Evolutionary conservation across 2,888 invertebrate genomes (phyloP).

Genomic region (Tupiocoris notatus): DNA sequence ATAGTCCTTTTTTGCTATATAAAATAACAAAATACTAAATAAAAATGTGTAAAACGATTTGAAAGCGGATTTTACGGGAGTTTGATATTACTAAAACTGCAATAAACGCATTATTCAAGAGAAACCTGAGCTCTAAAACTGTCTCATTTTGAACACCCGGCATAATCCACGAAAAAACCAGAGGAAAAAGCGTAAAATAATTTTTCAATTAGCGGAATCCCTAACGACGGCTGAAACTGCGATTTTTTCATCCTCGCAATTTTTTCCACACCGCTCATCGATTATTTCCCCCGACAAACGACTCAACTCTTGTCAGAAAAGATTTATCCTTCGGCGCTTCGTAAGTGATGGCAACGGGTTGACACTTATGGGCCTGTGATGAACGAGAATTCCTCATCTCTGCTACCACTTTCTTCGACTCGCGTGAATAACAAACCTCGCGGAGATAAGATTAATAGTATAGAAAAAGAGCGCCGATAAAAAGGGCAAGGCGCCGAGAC

Average conservation of each 20-base stretch:
- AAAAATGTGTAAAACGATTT: too few species aligned
- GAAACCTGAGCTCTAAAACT: too few species aligned
- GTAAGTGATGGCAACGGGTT: not conserved
- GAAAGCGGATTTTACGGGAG: too few species aligned
- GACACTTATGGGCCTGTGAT: conserved; percentile 4
- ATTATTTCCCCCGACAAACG: not conserved
- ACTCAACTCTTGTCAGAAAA: not conserved
- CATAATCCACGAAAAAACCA: too few species aligned
- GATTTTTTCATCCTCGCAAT: not conserved
- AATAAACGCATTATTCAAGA: too few species aligned
- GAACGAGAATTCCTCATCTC: not conserved
- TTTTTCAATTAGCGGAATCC: too few species aligned
- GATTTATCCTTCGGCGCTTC: not conserved
- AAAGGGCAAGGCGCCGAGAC: not conserved
- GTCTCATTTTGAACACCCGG: too few species aligned
- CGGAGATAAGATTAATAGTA: conserved; percentile 15
- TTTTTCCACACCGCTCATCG: not conserved
- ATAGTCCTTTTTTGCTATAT: too few species aligned
- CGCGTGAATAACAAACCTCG: conserved; percentile 18
- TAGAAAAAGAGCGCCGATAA: not conserved
- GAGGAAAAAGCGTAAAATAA: too few species aligned
- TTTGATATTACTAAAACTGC: too few species aligned
- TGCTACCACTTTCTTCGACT: not conserved
- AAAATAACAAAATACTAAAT: too few species aligned
- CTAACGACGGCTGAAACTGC: too few species aligned